A percentile compares a stretch with the other conserved stretches of the same genome.
Evolutionary conservation across 2,888 invertebrate genomes (phyloP).

Genomic region (Drosophila conformis): DNA sequence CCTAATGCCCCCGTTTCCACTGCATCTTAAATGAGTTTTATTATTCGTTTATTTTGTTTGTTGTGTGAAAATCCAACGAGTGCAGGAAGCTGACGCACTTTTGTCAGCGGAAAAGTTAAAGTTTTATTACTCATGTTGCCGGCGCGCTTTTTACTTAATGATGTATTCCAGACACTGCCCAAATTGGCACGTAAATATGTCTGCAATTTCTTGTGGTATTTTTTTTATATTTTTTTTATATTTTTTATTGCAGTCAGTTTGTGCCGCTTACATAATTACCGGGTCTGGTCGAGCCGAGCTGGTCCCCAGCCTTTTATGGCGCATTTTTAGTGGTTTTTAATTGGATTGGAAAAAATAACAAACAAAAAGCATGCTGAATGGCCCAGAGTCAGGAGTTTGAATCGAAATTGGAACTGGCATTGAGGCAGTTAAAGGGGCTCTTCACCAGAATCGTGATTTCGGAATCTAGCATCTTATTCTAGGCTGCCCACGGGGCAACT

Average conservation of each 20-base stretch:
- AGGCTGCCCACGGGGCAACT: slow-evolving; percentile 15
- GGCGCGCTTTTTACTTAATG: slow-evolving; percentile 26
- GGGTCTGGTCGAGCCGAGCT: slow-evolving; percentile 33
- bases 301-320: slow-evolving; percentile 45
- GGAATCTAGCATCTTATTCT: slow-evolving; percentile 28
- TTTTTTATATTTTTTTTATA: slow-evolving; percentile 35
- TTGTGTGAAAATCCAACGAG: slow-evolving; percentile 28
- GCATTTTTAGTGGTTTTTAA: slow-evolving; percentile 55
- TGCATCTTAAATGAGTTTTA: slow-evolving; percentile 52
- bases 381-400: slow-evolving; percentile 8
- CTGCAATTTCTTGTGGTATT: slow-evolving; percentile 38
- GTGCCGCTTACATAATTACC: slow-evolving; percentile 67
- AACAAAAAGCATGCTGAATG: background rate
- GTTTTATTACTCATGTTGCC: slow-evolving; percentile 36
- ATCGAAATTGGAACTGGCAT: slow-evolving; percentile 13
- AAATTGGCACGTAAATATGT: slow-evolving; percentile 53
- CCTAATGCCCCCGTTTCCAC: slow-evolving; percentile 65
- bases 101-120: slow-evolving; percentile 17
- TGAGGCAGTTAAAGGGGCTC: slow-evolving; percentile 23
- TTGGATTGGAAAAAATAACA: slow-evolving; percentile 36
- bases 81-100: slow-evolving; percentile 41
- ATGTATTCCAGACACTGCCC: slow-evolving; percentile 45
- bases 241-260: slow-evolving; percentile 50
- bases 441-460: slow-evolving; percentile 38
- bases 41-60: background rate